Evolutionary conservation across 1,140 invertebrate genomes (phyloP).

Genomic region (Drosophila saltans): DNA sequence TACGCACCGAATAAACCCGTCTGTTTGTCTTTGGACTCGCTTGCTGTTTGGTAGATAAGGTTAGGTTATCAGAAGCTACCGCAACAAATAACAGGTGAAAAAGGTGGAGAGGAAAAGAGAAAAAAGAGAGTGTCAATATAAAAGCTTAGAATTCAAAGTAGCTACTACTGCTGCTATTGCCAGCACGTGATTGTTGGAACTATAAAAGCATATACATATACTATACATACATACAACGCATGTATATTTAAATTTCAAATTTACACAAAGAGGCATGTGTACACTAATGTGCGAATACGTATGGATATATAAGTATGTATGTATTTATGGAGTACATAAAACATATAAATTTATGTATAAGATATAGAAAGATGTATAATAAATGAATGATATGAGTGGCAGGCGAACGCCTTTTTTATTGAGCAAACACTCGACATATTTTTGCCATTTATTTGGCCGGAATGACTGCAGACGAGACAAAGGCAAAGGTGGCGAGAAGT

Average conservation of each 20-base stretch:
- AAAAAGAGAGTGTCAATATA: background rate
- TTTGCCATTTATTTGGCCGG: background rate
- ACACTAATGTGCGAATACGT: no score
- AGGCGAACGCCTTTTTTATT: slow-evolving; percentile 5
- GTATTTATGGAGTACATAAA: background rate
- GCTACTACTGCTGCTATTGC: background rate
- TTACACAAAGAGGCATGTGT: background rate
- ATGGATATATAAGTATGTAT: background rate
- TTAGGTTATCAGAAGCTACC: slow-evolving; percentile 1
- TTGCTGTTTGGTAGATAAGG: background rate
- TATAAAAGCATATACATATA: background rate
- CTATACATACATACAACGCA: no score
- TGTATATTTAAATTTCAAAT: background rate
- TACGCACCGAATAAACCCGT: slow-evolving; percentile 24
- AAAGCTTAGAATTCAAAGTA: background rate
- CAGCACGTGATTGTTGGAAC: background rate
- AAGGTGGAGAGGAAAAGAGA: background rate
- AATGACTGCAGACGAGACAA: slow-evolving; percentile 7
- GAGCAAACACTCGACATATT: slow-evolving; percentile 5
- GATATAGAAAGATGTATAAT: slow-evolving; percentile 1
- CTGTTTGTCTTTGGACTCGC: background rate
- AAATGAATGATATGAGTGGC: slow-evolving; percentile 3
- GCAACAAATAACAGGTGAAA: background rate
- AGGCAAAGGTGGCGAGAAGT: background rate
- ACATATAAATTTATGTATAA: background rate